Evolutionary conservation across 2,113 vertebrate species (phyloP).

Genomic region (Phalacrocorax pelagicus): DNA sequence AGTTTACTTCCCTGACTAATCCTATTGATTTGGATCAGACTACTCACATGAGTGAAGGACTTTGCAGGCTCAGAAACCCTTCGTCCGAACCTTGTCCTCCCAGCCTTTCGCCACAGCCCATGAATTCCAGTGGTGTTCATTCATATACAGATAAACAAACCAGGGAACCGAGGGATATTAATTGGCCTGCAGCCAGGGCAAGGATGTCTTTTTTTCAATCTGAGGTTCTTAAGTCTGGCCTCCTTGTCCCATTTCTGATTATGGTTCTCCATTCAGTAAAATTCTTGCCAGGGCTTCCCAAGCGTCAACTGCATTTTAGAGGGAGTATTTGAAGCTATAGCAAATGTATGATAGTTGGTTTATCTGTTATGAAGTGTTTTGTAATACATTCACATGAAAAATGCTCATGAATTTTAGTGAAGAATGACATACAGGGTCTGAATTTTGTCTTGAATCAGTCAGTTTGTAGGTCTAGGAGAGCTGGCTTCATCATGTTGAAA

Average conservation of each 20-base stretch:
- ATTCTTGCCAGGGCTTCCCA: neutral
- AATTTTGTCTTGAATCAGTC: neutral
- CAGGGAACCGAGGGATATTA: neutral
- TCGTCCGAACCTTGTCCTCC: neutral
- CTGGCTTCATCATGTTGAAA: neutral
- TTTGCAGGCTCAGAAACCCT: neutral
- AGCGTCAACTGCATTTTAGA: neutral
- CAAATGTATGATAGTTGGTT: neutral
- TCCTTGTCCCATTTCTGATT: neutral
- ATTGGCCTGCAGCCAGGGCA: neutral
- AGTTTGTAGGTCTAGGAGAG: conserved; percentile 1
- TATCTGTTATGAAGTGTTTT: neutral
- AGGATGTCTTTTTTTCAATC: neutral
- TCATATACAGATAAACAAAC: conserved; percentile 26
- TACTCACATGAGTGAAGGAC: neutral
- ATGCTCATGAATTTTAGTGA: neutral
- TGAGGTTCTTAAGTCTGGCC: neutral
- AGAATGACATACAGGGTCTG: neutral
- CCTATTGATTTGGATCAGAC: neutral
- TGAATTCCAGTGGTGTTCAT: neutral
- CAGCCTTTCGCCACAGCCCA: neutral
- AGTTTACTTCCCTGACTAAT: conserved; percentile 4
- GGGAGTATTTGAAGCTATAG: neutral
- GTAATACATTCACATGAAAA: neutral
- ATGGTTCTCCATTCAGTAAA: neutral